These are phyloP conservation scores for Biston stratarius DNA, from an alignment of 2,888 invertebrate genomes.

Conservation along the genomic window DNA sequence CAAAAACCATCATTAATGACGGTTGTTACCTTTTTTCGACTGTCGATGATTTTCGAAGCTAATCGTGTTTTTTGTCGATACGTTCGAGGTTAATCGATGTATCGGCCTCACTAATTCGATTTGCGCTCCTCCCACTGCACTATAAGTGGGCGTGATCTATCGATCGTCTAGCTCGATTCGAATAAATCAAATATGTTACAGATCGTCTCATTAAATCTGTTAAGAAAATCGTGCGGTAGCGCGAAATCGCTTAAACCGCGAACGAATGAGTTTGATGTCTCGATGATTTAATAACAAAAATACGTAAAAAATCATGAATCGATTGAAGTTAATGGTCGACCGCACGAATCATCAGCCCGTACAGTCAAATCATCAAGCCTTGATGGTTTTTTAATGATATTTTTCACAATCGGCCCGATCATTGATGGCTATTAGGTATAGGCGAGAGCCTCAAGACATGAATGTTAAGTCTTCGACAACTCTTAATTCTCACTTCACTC, in stretches of 20 bases:
- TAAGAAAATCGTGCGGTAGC: slow-evolving; percentile 45
- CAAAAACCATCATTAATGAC: slow-evolving; percentile 85
- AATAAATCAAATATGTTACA: slow-evolving; percentile 18
- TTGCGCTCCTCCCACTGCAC: slow-evolving; percentile 78
- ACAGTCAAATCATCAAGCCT: slow-evolving; percentile 82
- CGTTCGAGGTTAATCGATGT: slow-evolving; percentile 80
- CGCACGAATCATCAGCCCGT: slow-evolving; percentile 68
- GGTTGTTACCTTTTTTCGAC: slow-evolving; percentile 81
- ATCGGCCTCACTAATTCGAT: slow-evolving; percentile 82
- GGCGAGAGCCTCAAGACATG: slow-evolving; percentile 77
- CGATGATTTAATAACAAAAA: slow-evolving; percentile 80
- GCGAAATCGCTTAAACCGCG: slow-evolving; percentile 55
- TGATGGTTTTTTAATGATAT: slow-evolving; percentile 88
- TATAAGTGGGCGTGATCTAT: slow-evolving; percentile 80
- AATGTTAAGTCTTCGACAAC: slow-evolving; percentile 61
- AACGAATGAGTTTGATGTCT: slow-evolving; percentile 61
- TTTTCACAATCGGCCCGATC: slow-evolving; percentile 86
- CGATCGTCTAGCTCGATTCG: slow-evolving; percentile 72
- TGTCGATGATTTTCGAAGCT: slow-evolving; percentile 84
- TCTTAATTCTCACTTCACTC: slow-evolving; percentile 47
- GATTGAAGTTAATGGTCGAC: slow-evolving; percentile 82
- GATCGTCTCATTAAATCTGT: slow-evolving; percentile 19
- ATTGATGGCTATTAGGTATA: slow-evolving; percentile 85
- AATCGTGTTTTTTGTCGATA: slow-evolving; percentile 84
- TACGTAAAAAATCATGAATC: slow-evolving; percentile 73